These are phyloP conservation scores for Drosophila ustulata DNA, from an alignment of 2,888 invertebrate genomes.

Conservation along the genomic window DNA sequence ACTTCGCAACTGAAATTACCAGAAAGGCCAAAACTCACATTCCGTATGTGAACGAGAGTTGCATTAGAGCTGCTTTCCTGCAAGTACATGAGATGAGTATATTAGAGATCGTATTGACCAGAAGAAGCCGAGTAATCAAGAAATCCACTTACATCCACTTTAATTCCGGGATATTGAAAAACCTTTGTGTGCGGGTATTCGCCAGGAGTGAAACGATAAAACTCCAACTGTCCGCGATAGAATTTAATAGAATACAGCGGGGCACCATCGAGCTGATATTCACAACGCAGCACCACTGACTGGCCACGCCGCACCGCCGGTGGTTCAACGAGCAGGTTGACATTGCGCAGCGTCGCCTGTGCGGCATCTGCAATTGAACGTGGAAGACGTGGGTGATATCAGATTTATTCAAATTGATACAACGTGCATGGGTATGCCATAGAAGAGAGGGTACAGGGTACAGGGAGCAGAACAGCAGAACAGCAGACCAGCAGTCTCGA, in stretches of 20 bases:
- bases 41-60: constrained; percentile 89
- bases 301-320: constrained; percentile 88
- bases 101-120: constrained; percentile 13
- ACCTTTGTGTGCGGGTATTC: constrained; percentile 88
- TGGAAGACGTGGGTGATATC: constrained; percentile 23
- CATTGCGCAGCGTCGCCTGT: constrained; percentile 85
- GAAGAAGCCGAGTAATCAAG: background rate
- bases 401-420: constrained; percentile 69
- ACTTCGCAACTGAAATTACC: constrained; percentile 91
- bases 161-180: constrained; percentile 88
- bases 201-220: constrained; percentile 89
- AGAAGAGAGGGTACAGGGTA: constrained; percentile 23
- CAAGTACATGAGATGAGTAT: constrained; percentile 16
- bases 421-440: constrained; percentile 42
- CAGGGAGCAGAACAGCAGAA: background rate
- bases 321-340: constrained; percentile 87
- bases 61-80: constrained; percentile 90
- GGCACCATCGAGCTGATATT: constrained; percentile 89
- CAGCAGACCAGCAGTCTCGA: constrained; percentile 20
- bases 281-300: constrained; percentile 87
- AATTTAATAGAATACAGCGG: constrained; percentile 90
- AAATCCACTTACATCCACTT: constrained; percentile 88
- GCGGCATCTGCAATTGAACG: constrained; percentile 85
- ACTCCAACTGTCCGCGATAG: constrained; percentile 89
- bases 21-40: constrained; percentile 89